Conservation (phyloP, 2,888 invertebrate species). For the Dasysyrphus albostriatus region DNA sequence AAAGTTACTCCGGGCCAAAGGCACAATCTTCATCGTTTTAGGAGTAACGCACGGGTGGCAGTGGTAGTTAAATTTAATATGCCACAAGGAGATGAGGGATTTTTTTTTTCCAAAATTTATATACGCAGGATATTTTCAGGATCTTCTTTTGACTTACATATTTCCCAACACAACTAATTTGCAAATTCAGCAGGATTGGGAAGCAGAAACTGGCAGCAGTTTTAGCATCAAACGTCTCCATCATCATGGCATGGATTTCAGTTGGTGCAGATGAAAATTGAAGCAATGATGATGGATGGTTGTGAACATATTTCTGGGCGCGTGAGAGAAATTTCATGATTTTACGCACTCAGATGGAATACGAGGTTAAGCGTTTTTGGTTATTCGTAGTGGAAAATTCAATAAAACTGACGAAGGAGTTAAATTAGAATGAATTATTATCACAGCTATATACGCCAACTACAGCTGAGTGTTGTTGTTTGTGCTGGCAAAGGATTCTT, state of each 20-base stretch:
- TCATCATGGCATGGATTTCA: neutral
- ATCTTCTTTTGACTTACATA: constrained; percentile 47
- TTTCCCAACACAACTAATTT: constrained; percentile 70
- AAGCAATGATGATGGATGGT: constrained; percentile 57
- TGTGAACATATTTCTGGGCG: constrained; percentile 39
- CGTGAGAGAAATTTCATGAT: constrained; percentile 52
- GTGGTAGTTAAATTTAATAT: constrained; percentile 72
- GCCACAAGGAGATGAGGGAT: constrained; percentile 62
- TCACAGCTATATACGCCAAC: neutral
- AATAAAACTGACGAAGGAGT: constrained; percentile 69
- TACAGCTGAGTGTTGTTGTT: neutral
- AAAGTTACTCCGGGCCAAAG: constrained; percentile 70
- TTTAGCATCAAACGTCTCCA: neutral
- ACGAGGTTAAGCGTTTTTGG: constrained; percentile 65
- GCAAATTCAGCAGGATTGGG: constrained; percentile 69
- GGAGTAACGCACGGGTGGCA: constrained; percentile 11
- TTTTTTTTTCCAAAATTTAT: constrained; percentile 41
- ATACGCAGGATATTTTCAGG: constrained; percentile 63
- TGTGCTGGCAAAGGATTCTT: neutral
- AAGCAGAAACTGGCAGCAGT: constrained; percentile 25
- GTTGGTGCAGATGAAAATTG: neutral
- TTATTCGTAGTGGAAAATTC: constrained; percentile 71
- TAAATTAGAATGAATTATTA: constrained; percentile 63
- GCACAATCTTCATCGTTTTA: constrained; percentile 60
- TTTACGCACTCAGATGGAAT: constrained; percentile 69